phyloP scores from a whole-genome alignment of 1,140 invertebrate species.

The Drosophila setifemur region DNA sequence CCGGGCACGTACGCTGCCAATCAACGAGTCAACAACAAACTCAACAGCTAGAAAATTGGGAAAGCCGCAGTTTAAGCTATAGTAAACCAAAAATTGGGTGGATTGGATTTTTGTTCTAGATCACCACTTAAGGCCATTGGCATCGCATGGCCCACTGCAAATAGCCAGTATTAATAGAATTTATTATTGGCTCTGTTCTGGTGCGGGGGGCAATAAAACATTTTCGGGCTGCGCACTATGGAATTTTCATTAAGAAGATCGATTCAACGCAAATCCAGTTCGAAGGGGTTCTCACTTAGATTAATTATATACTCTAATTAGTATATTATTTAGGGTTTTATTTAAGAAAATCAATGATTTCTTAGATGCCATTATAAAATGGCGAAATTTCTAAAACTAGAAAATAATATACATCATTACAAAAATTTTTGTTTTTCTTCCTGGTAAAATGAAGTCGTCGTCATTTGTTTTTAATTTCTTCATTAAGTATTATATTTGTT shows the following conservation, averaged over 20 bases:
- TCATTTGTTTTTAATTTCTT: too few species aligned
- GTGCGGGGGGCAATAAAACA: slow-evolving; percentile 41
- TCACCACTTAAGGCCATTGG: slow-evolving; percentile 56
- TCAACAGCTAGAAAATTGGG: background rate
- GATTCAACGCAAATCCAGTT: background rate
- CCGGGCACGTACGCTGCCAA: slow-evolving; percentile 66
- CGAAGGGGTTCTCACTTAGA: too few species aligned
- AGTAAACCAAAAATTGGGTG: slow-evolving; percentile 11
- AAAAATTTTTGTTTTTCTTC: too few species aligned
- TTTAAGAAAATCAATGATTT: too few species aligned
- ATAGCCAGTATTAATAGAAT: slow-evolving; percentile 56
- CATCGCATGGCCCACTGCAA: slow-evolving; percentile 40
- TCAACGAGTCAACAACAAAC: slow-evolving; percentile 6
- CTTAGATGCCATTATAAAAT: too few species aligned
- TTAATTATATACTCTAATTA: too few species aligned
- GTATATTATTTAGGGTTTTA: too few species aligned
- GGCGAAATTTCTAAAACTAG: too few species aligned
- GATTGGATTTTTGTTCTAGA: too few species aligned
- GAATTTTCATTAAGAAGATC: slow-evolving; percentile 17
- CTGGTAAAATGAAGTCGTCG: too few species aligned
- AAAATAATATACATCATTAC: too few species aligned
- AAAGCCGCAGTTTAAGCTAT: slow-evolving; percentile 32
- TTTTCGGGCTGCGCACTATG: slow-evolving; percentile 3
- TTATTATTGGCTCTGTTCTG: slow-evolving; percentile 53
- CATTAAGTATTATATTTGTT: too few species aligned